These are phyloP conservation scores for Carterocephalus palaemon DNA, from an alignment of 2,888 invertebrate species.

Conservation along the genomic window DNA sequence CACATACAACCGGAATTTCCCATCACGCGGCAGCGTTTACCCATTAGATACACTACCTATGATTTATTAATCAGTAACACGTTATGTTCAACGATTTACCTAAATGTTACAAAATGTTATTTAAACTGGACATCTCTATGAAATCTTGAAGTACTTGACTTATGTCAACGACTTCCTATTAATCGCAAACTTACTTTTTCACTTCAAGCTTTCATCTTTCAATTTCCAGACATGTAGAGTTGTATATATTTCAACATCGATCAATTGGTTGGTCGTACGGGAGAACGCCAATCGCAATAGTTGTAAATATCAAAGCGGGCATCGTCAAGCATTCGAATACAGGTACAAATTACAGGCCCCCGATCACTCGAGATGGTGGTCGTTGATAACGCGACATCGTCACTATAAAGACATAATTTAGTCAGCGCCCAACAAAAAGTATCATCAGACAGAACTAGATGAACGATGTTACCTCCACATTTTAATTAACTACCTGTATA, in stretches of 20 bases:
- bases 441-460: constrained; percentile 60
- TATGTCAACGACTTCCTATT: no score
- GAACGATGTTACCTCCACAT: constrained; percentile 62
- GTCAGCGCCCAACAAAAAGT: constrained; percentile 67
- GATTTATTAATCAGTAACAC: no score
- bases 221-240: neutral
- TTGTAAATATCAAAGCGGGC: constrained; percentile 38
- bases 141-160: no score
- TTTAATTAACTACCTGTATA: constrained; percentile 73
- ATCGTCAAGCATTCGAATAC: constrained; percentile 56
- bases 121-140: no score
- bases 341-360: constrained; percentile 73
- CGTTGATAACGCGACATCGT: constrained; percentile 59
- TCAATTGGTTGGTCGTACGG: constrained; percentile 19
- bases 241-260: constrained; percentile 12
- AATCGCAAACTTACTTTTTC: neutral
- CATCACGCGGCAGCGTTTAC: no score
- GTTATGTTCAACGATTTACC: no score
- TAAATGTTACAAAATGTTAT: no score
- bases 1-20: no score
- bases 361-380: constrained; percentile 69
- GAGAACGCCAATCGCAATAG: constrained; percentile 20
- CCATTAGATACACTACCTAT: no score
- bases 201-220: neutral
- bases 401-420: constrained; percentile 77